These are phyloP conservation scores for Drosophila dives DNA, from an alignment of 2,888 invertebrate genomes.

Conservation along the genomic window DNA sequence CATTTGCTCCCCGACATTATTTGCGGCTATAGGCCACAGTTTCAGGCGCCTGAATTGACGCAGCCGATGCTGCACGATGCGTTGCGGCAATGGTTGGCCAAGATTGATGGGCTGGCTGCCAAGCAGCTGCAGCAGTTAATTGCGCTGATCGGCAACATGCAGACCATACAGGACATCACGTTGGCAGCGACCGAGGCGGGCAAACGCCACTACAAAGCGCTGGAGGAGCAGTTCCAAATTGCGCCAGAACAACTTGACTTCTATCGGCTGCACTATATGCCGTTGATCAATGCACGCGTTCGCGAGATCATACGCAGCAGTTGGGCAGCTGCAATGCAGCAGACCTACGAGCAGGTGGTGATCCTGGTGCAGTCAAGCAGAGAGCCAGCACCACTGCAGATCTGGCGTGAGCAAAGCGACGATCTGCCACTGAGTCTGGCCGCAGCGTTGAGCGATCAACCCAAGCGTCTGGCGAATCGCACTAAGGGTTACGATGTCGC, in stretches of 20 bases:
- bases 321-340: conserved; percentile 82
- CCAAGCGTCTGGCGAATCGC: conserved; percentile 88
- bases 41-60: conserved; percentile 67
- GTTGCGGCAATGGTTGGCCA: conserved; percentile 88
- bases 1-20: conserved; percentile 87
- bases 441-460: conserved; percentile 82
- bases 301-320: conserved; percentile 87
- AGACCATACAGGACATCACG: conserved; percentile 90
- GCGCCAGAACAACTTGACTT: conserved; percentile 86
- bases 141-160: conserved; percentile 89
- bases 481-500: conserved; percentile 91
- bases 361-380: conserved; percentile 75
- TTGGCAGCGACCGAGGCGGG: conserved; percentile 89
- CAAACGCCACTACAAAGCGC: conserved; percentile 87
- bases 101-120: conserved; percentile 87
- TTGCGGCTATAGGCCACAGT: conserved; percentile 81
- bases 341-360: conserved; percentile 85
- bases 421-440: conserved; percentile 86
- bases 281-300: conserved; percentile 89
- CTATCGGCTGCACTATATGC: conserved; percentile 91
- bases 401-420: conserved; percentile 89
- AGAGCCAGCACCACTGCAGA: conserved; percentile 52
- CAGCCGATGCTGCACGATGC: conserved; percentile 83
- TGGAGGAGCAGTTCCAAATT: conserved; percentile 88
- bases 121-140: conserved; percentile 88